These are phyloP conservation scores for Pycnonotus jocosus DNA, from an alignment of 2,113 vertebrate species.

Conservation along the genomic window DNA sequence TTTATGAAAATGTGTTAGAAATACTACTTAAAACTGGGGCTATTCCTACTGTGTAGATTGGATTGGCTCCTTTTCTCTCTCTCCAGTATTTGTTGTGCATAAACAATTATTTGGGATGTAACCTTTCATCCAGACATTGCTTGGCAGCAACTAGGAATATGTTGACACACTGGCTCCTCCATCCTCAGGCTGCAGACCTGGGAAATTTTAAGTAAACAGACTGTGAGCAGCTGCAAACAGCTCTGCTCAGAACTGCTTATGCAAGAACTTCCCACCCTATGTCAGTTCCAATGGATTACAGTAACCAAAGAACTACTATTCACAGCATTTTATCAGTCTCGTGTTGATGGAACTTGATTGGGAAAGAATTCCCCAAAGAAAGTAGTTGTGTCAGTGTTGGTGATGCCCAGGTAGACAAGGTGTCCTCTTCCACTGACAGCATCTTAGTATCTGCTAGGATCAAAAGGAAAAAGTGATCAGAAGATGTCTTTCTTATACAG, in stretches of 20 bases:
- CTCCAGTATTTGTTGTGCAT: neutral
- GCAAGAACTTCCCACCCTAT: neutral
- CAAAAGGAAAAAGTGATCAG: neutral
- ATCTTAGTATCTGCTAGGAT: neutral
- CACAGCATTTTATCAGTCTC: neutral
- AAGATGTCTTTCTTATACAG: neutral
- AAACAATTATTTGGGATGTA: conserved; percentile 5
- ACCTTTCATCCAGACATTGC: conserved; percentile 1
- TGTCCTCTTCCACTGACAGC: neutral
- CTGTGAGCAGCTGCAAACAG: neutral
- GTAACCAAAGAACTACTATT: neutral
- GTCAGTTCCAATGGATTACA: neutral
- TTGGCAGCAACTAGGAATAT: neutral
- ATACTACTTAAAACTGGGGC: neutral
- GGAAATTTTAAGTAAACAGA: conserved; percentile 14
- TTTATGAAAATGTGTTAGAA: neutral
- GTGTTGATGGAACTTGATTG: neutral
- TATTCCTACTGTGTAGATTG: neutral
- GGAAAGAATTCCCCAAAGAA: neutral
- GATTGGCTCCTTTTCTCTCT: neutral
- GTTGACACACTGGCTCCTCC: neutral
- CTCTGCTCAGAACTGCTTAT: neutral
- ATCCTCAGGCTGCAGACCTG: neutral
- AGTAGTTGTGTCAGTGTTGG: neutral
- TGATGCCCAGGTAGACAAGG: neutral